These are phyloP conservation scores for Acromyrmex charruanus DNA, from an alignment of 1,140 invertebrate species.

Conservation along the genomic window DNA sequence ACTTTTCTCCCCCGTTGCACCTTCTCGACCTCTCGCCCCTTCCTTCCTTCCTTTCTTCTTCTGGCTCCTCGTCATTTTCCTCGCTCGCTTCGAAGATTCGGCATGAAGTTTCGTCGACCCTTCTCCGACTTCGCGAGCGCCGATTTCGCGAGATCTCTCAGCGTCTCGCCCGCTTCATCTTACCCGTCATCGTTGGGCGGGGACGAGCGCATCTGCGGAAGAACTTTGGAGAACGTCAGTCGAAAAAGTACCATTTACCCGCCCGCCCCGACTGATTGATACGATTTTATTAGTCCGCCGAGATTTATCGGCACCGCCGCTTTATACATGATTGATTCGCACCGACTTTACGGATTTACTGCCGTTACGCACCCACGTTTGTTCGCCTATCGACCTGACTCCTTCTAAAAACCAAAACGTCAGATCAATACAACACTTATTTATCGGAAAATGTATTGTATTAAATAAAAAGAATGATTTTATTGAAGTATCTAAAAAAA, in stretches of 20 bases:
- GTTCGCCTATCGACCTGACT: neutral
- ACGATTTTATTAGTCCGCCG: constrained; percentile 78
- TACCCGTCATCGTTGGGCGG: constrained; percentile 10
- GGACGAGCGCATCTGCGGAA: constrained; percentile 34
- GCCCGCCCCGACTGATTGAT: constrained; percentile 76
- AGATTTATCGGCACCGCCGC: constrained; percentile 71
- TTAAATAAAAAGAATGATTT: too few species aligned
- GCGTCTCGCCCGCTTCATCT: constrained; percentile 49
- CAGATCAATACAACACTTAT: neutral
- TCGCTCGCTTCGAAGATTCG: constrained; percentile 14
- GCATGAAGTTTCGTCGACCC: constrained; percentile 47
- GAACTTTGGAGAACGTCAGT: constrained; percentile 63
- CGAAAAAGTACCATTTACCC: constrained; percentile 58
- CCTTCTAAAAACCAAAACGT: neutral
- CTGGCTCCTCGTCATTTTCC: constrained; percentile 63
- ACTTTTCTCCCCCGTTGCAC: neutral
- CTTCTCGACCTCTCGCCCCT: constrained; percentile 4
- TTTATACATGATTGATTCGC: constrained; percentile 80
- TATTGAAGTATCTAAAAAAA: too few species aligned
- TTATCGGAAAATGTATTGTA: neutral
- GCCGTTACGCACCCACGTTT: constrained; percentile 2
- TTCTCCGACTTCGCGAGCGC: constrained; percentile 3
- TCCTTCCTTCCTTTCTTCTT: neutral
- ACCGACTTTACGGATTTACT: constrained; percentile 54
- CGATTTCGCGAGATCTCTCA: constrained; percentile 43